Evolutionary conservation across 2,113 vertebrate species (phyloP), one percentile per base, ranked within the genome.

Genomic region (Semnornis frantzii): DNA sequence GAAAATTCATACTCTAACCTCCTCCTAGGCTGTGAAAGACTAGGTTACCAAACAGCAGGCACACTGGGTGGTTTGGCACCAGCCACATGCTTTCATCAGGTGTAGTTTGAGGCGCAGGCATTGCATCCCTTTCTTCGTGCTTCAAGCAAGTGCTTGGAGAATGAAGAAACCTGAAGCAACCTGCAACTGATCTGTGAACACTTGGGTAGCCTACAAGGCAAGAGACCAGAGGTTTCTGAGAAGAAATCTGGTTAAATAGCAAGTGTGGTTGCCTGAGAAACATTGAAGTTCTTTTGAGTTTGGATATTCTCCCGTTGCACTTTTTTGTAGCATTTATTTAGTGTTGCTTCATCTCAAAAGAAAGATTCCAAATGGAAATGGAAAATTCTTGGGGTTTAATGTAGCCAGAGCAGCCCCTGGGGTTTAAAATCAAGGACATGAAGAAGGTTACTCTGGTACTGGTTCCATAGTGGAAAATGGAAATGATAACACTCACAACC

Each of bases 81-180:
- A 5, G 23, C 28, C 9, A 0, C 1, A 1, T 60, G 60, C 16
- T 86, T 78, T 59, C 1, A 1, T 17, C 66, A 55, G 37, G 31
- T 3, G 5, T 62, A 59, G 34, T 10, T 3, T 24, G 48, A 77
- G 42, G 33, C 46, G 31, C 24, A 58, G 62, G 48, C 2, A 1
- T 64, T 68, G 1, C 39, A 10, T 5, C 48, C 48, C 30, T 3
- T 63, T 65, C 76, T 71, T 83, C 7, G 2, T 62, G 37, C 74
- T 55, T 14, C 1, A 5, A 5, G 28, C 15, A 54, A 68, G 4
- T 6, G 6, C 48, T 68, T 86, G 66, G 10, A 23, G 33, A 68
- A 11, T 7, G 64, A 73, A 55, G 52, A 70, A 31, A 57, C 27
- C 62, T n/a, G 37, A 12, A 78, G 58, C 59, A 54, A 6, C 25